phyloP scores from a whole-genome alignment of 2,888 invertebrate genomes.

The Acanthosepion pharaonis region DNA sequence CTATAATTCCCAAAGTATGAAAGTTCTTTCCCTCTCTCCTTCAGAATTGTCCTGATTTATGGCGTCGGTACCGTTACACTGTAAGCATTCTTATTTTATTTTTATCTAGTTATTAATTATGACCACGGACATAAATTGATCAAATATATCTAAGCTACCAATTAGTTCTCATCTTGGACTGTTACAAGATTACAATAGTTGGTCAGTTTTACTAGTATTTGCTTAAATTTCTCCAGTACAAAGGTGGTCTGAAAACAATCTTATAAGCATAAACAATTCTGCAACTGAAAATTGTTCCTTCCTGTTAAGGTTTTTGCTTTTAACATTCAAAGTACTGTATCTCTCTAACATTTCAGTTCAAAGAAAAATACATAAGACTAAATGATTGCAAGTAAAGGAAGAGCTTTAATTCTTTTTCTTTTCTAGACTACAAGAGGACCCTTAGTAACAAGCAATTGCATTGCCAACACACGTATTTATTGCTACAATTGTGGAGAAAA shows the following conservation, averaged over 20 bases:
- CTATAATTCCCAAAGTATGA: too few relatives aligned
- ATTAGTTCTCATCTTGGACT: too few relatives aligned
- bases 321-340: too few relatives aligned
- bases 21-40: not conserved
- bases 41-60: slow-evolving; percentile 12
- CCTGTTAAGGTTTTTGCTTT: too few relatives aligned
- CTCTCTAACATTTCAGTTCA: not conserved
- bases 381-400: not conserved
- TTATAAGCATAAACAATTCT: too few relatives aligned
- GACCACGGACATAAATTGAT: not conserved
- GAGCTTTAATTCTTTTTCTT: not conserved
- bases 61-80: not conserved
- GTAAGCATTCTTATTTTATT: not conserved
- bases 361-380: not conserved
- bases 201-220: too few relatives aligned
- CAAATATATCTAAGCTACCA: not conserved
- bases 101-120: not conserved
- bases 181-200: too few relatives aligned
- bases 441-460: not conserved
- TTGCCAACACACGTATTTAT: not conserved
- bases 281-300: too few relatives aligned
- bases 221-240: too few relatives aligned
- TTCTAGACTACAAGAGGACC: not conserved
- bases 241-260: too few relatives aligned
- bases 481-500: not conserved